Base-by-base conservation (phyloP, 2,797 vertebrate species). In the Pelobates cultripes region DNA sequence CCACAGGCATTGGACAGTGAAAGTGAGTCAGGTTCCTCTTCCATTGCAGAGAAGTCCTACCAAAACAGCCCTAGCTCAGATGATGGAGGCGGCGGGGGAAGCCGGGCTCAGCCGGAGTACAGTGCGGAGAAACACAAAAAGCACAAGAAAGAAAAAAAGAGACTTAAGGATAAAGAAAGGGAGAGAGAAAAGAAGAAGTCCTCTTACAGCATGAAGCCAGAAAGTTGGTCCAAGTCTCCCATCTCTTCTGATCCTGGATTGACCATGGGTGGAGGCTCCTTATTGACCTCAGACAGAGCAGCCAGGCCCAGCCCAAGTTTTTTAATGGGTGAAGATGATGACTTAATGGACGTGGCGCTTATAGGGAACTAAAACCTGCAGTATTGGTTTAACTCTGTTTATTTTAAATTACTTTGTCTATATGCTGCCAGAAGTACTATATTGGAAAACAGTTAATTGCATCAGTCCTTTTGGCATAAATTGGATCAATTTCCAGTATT, bases 31-130 rank as follows among this genome's bases (percentile, higher is more conserved):
- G 98, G 97, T 57, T 99, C 97, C 75, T 84, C 82, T 15, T 99
- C 97, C 0, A 95, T 99, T 70, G 97, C 97, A 0, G 98, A 99
- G 89, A 99, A 98, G 76, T 99, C 97, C 75, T 98, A 99, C 71
- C 97, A 99, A 91, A 99, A 99, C 90, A 99, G 97, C 88, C 97
- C 97, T 77, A 99, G 96, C 90, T 99, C 98, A 0, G 98, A 99
- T 6, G 97, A 99, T 0, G 80, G 80, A 43, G 82, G 82, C 41
- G 75, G 57, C 12, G 71, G 78, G 7, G 79, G 98, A 87, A 88
- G 96, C 76, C 91, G 97, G 43, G 94, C 96, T 3, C 86, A 93
- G 84, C 94, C 93, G 1, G 94, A 95, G 12, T 94, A 94, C 66
- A 95, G 96, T 91, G 94, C 96, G 7, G 97, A 99, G 85, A 99